Conservation (phyloP, 2,888 invertebrate genomes). For the Melanotus villosus region DNA sequence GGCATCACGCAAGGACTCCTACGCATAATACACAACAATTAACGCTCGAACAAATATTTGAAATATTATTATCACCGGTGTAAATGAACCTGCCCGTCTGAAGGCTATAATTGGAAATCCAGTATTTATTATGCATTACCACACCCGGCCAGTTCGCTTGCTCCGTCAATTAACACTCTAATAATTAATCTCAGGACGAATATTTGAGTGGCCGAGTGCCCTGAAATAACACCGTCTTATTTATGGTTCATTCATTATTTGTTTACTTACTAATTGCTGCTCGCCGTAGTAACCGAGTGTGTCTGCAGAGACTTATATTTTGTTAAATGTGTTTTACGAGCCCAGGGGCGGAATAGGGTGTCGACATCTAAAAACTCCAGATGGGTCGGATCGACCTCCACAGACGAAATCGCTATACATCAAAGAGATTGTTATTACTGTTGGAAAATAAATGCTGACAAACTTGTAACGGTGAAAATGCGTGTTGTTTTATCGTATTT, state of each 20-base stretch:
- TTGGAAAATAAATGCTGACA: not conserved
- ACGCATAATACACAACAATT: constrained; percentile 58
- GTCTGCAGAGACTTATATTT: constrained; percentile 51
- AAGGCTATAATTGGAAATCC: constrained; percentile 66
- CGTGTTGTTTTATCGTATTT: too few relatives aligned
- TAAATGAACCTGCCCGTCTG: constrained; percentile 64
- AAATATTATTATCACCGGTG: constrained; percentile 66
- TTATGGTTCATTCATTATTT: constrained; percentile 67
- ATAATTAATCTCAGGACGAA: constrained; percentile 57
- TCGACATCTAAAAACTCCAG: constrained; percentile 39
- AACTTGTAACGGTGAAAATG: too few relatives aligned
- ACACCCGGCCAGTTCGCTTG: constrained; percentile 58
- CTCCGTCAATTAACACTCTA: constrained; percentile 55
- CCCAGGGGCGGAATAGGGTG: constrained; percentile 53
- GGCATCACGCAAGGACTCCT: constrained; percentile 42
- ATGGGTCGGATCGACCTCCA: constrained; percentile 6
- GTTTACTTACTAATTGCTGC: constrained; percentile 66
- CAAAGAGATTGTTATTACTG: not conserved
- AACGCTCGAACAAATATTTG: constrained; percentile 66
- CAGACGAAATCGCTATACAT: constrained; percentile 4
- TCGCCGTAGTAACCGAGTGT: constrained; percentile 53
- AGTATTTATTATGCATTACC: constrained; percentile 66
- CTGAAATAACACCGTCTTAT: constrained; percentile 60
- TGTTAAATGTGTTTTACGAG: constrained; percentile 57
- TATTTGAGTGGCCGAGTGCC: constrained; percentile 54